Conservation (phyloP, 2,797 vertebrate species). For the Petrocephalus sullivani region DNA sequence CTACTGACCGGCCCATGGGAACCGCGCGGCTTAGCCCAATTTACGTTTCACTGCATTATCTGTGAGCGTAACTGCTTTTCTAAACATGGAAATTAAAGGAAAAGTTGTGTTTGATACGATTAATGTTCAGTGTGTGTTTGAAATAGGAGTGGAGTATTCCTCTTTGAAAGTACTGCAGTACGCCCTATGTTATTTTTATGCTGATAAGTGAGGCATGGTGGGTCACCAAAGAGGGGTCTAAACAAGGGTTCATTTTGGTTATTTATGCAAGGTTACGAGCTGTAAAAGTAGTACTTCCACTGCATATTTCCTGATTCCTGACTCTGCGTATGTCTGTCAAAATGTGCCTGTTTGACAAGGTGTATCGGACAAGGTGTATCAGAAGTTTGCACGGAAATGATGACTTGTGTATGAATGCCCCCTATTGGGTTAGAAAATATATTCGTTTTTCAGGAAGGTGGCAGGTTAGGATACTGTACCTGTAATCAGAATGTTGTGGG, state of each 20-base stretch:
- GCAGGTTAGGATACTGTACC: background rate
- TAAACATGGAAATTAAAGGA: background rate
- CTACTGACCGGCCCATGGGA: background rate
- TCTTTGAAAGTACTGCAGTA: background rate
- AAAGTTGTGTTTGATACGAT: background rate
- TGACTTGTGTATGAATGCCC: background rate
- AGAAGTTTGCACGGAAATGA: background rate
- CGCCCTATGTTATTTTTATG: background rate
- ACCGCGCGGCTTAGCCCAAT: background rate
- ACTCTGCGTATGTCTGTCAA: background rate
- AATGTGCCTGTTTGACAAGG: background rate
- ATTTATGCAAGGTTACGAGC: background rate
- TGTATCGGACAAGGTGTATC: background rate
- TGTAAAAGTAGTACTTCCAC: background rate
- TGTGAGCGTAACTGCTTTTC: background rate
- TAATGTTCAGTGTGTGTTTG: background rate
- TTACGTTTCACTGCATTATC: background rate
- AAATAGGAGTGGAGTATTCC: background rate
- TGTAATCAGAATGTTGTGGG: background rate
- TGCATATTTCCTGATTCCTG: background rate
- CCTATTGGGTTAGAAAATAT: background rate
- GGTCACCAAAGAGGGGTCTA: background rate
- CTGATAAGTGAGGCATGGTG: background rate
- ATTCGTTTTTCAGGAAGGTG: background rate
- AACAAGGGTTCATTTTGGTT: background rate